Percentiles rank a stretch among this genome's conserved stretches.
phyloP scores from a whole-genome alignment of 2,888 invertebrate genomes.

The Lasioglossum marginatum region DNA sequence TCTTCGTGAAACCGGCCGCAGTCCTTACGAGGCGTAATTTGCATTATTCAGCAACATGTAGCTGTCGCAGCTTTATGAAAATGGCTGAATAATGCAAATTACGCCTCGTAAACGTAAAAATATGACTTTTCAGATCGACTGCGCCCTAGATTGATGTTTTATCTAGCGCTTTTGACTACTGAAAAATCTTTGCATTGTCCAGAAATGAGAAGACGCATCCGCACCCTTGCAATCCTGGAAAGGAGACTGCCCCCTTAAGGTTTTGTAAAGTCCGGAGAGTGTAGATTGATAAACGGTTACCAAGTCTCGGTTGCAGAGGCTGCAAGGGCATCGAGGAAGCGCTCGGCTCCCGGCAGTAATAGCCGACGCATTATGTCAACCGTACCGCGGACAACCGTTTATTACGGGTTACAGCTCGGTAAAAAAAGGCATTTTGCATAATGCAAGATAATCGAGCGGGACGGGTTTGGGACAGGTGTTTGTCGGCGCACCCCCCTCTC shows the following conservation, averaged over 20 bases:
- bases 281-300: background rate
- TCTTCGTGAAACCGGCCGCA: background rate
- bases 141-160: too few relatives aligned
- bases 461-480: slow-evolving; percentile 82
- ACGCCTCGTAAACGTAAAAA: too few relatives aligned
- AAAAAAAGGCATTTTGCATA: slow-evolving; percentile 82
- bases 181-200: too few relatives aligned
- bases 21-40: too few relatives aligned
- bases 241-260: too few relatives aligned
- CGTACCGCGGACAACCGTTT: slow-evolving; percentile 82
- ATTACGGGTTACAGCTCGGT: slow-evolving; percentile 74
- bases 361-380: slow-evolving; percentile 83
- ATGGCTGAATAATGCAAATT: too few relatives aligned
- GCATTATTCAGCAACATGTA: too few relatives aligned
- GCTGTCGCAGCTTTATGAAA: too few relatives aligned
- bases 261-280: background rate
- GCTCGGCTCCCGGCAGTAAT: slow-evolving; percentile 79
- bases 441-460: slow-evolving; percentile 82
- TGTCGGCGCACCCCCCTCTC: slow-evolving; percentile 58
- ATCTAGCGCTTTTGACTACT: too few relatives aligned
- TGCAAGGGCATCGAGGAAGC: slow-evolving; percentile 9
- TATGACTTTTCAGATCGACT: too few relatives aligned
- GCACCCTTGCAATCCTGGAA: too few relatives aligned
- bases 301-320: background rate
- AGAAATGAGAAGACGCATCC: too few relatives aligned